phyloP scores from a whole-genome alignment of 2,113 vertebrate species.

The Plotosus lineatus region DNA sequence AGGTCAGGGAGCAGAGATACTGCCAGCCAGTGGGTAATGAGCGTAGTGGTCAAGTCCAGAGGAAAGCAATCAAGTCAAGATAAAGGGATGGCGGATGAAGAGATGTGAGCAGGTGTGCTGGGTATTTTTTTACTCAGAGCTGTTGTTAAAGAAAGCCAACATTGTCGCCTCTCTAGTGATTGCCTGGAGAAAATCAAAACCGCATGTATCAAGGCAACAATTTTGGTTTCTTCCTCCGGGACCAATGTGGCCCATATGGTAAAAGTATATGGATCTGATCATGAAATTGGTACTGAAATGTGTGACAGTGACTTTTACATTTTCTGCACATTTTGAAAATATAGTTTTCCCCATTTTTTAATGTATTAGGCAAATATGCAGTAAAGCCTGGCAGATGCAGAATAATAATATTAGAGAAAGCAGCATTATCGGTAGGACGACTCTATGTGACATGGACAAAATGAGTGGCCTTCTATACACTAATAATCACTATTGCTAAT shows the following conservation, averaged over 20 bases:
- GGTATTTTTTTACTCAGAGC: conserved; percentile 47
- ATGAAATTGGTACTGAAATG: no score
- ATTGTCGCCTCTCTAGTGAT: conserved; percentile 38
- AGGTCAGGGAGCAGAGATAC: conserved; percentile 50
- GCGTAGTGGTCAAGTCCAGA: conserved; percentile 44
- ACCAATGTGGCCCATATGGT: conserved; percentile 14
- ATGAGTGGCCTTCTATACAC: no score
- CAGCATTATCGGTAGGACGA: no score
- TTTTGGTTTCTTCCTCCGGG: conserved; percentile 42
- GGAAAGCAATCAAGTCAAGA: conserved; percentile 54
- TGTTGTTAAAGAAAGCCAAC: conserved; percentile 46
- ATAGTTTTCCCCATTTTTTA: no score
- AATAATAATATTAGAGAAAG: no score
- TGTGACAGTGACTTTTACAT: no score
- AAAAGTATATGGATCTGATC: no score
- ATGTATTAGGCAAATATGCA: no score
- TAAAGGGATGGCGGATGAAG: conserved; percentile 40
- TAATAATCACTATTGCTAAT: no score
- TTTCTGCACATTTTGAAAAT: no score
- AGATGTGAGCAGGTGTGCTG: conserved; percentile 48
- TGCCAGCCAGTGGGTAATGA: conserved; percentile 34
- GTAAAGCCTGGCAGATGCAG: no score
- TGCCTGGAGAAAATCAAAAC: conserved; percentile 35
- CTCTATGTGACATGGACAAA: no score
- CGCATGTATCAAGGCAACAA: conserved; percentile 40